A percentile compares a stretch with the other conserved stretches of the same genome.
Conservation (phyloP, 2,888 invertebrate species). For the Trileptium ribeirensis region DNA sequence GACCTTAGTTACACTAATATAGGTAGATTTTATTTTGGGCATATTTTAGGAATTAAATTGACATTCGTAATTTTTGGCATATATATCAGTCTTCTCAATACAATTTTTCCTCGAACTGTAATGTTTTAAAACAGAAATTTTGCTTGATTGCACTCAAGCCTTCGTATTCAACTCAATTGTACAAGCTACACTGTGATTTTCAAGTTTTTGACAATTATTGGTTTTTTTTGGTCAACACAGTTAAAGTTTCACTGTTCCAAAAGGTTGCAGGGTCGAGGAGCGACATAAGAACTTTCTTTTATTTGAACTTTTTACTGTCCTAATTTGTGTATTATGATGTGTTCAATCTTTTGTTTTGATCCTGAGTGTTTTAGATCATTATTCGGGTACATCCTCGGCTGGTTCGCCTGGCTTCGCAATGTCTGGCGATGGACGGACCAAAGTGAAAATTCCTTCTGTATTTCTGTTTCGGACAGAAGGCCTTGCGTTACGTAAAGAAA, state of each 20-base stretch:
- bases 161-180: no score
- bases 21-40: no score
- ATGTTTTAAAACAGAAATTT: no score
- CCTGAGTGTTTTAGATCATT: slow-evolving; percentile 58
- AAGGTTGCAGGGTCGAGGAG: not conserved
- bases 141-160: no score
- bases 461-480: slow-evolving; percentile 78
- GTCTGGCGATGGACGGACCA: slow-evolving; percentile 74
- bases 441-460: slow-evolving; percentile 76
- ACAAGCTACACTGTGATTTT: not conserved
- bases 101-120: no score
- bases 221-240: no score
- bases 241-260: no score
- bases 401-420: slow-evolving; percentile 83
- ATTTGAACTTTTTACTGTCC: not conserved
- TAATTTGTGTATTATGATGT: not conserved
- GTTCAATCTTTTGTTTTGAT: not conserved
- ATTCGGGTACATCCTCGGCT: slow-evolving; percentile 66
- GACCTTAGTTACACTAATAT: no score
- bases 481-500: slow-evolving; percentile 61
- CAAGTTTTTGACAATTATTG: no score
- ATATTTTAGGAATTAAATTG: no score
- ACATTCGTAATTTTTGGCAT: no score
- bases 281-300: not conserved
- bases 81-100: no score